Evolutionary conservation across 2,888 invertebrate genomes (phyloP), one percentile per base, ranked within the genome.

Genomic region (Alentia gelatinosa): DNA sequence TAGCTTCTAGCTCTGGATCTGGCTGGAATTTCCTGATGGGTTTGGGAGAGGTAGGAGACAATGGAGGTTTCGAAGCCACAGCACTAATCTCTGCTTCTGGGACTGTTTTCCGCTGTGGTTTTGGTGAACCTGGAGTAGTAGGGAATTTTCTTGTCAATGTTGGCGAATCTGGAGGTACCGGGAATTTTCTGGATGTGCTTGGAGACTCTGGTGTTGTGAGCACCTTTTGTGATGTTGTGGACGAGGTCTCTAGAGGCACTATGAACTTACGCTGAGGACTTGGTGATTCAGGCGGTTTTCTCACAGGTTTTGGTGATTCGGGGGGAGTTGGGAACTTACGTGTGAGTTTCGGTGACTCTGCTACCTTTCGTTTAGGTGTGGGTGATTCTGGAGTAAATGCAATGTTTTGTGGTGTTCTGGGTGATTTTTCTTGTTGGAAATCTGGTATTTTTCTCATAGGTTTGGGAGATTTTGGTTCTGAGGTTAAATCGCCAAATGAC

Each of bases 291-390:
- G 33, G 86, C 4, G 37, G 1, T 39, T 39, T 35, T 26, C 75
- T 19, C 3, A 79, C 42, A 37, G 37, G 33, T 23, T 35, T 89
- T 35, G 89, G 89, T 56, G 89, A 89, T 68, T 68, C 89, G 19
- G 35, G 74, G 19, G 40, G n/a, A 19, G 30, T 26, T 12, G 63
- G 63, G 63, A 88, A 88, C 30, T 42, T 42, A 9, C 33, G 37
- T 37, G 88, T 33, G 23, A 50, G 50, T 88, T 50, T 88, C 9
- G 88, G 88, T 3, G 88, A 50, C 3, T 88, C 88, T 7, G n/a
- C 19, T 9, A 89, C 89, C 35, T 89, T 89, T 37, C 26, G 89
- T 23, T 89, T 26, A 4, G 89, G 33, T 15, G 35, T 89, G 33
- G 63, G 63, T 15, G 89, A 50, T 35, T 89, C 86, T 42, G 86